A percentile compares a stretch with the other conserved stretches of the same genome.
Conservation (phyloP, 1,140 invertebrate species). For the Cotesia chilonis region DNA sequence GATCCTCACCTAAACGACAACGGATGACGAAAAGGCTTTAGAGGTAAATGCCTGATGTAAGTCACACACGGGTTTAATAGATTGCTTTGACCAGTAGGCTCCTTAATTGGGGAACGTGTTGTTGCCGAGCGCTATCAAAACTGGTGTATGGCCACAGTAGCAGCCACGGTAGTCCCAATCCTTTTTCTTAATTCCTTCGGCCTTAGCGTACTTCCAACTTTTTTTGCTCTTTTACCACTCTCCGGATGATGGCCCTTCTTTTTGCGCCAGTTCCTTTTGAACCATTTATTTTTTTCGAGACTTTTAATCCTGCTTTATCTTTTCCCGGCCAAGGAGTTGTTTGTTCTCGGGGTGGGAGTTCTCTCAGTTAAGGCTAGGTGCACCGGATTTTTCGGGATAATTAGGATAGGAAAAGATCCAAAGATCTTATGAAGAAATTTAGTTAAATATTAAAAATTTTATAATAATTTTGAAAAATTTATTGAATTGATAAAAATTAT, state of each 20-base stretch:
- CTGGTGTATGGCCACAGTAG: constrained; percentile 54
- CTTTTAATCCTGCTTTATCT: constrained; percentile 44
- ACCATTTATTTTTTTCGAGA: constrained; percentile 31
- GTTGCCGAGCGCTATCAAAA: too few species aligned
- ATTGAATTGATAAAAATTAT: too few species aligned
- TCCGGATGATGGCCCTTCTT: constrained; percentile 7
- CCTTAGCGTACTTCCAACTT: background rate
- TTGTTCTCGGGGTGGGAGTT: background rate
- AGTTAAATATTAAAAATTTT: too few species aligned
- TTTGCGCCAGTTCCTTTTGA: constrained; percentile 29
- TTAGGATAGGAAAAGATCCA: constrained; percentile 27
- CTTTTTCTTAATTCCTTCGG: constrained; percentile 26
- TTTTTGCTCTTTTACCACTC: constrained; percentile 32
- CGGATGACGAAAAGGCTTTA: constrained; percentile 47
- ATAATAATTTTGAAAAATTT: too few species aligned
- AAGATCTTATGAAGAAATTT: too few species aligned
- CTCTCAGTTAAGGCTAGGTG: constrained; percentile 42
- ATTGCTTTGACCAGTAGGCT: constrained; percentile 21
- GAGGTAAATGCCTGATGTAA: constrained; percentile 35
- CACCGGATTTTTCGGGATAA: constrained; percentile 56
- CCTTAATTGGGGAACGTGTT: constrained; percentile 63
- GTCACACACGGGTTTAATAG: constrained; percentile 43
- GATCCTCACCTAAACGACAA: constrained; percentile 49
- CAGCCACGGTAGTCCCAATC: constrained; percentile 48
- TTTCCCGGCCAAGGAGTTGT: constrained; percentile 17